A percentile compares a stretch with the other conserved stretches of the same genome.
These are phyloP conservation scores for Cotesia typhae DNA, from an alignment of 1,140 invertebrate species.

Conservation along the genomic window DNA sequence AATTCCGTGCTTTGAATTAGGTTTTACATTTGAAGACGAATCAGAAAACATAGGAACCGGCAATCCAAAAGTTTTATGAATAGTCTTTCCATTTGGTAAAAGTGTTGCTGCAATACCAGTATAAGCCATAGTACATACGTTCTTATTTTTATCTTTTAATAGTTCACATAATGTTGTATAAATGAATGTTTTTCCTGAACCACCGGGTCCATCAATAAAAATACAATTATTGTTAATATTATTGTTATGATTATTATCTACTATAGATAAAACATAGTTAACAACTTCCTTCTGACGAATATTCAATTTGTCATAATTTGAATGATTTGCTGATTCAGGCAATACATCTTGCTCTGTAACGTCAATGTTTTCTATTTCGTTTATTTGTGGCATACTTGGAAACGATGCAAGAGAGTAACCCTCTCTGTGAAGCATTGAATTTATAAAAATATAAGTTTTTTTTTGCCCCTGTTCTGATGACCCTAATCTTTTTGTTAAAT, in stretches of 20 bases:
- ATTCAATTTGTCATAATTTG: slow-evolving; percentile 8
- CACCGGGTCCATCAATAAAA: background rate
- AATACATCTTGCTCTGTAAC: background rate
- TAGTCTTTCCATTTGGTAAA: no score
- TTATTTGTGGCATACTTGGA: background rate
- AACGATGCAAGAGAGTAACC: background rate
- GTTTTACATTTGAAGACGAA: no score
- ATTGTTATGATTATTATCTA: background rate
- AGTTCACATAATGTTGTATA: no score
- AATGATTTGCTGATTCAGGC: background rate
- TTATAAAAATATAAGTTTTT: background rate
- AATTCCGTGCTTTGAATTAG: no score
- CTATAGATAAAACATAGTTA: background rate
- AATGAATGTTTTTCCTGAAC: no score
- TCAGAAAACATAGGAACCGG: no score
- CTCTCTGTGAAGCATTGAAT: background rate
- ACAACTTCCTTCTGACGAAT: slow-evolving; percentile 1
- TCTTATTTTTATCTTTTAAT: no score
- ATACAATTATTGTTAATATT: background rate
- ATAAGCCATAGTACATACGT: no score
- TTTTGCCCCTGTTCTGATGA: background rate
- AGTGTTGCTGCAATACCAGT: no score
- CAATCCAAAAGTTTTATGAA: no score
- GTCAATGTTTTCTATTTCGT: background rate
- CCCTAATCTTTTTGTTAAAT: background rate